Evolutionary conservation across 2,797 vertebrate genomes (phyloP).

Genomic region (Falco biarmicus): DNA sequence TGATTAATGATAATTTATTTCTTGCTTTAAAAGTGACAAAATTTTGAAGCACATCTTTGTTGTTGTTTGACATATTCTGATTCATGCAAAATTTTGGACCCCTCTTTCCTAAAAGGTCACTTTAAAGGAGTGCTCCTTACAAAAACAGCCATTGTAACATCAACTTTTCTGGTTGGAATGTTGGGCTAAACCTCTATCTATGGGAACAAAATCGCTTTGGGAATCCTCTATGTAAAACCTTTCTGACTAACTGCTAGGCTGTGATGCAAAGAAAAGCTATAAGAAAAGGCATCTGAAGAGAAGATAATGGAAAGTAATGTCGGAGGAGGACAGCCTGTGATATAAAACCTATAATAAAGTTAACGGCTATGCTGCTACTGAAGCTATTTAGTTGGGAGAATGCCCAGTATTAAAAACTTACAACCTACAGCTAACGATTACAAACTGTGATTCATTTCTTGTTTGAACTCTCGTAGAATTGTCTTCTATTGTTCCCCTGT

Average conservation of each 20-base stretch:
- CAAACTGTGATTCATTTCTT: conserved; percentile 16
- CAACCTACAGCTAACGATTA: background rate
- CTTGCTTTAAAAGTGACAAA: background rate
- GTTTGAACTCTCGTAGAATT: conserved; percentile 19
- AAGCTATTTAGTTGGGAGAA: background rate
- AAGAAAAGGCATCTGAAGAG: background rate
- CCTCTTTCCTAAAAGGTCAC: background rate
- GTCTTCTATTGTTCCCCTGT: background rate
- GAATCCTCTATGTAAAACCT: background rate
- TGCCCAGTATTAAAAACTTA: background rate
- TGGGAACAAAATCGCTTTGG: background rate
- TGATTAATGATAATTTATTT: background rate
- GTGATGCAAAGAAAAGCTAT: background rate
- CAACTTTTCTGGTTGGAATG: background rate
- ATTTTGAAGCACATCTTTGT: background rate
- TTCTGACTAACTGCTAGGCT: background rate
- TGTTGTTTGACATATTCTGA: background rate
- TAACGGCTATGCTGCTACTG: background rate
- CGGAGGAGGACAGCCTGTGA: conserved; percentile 15
- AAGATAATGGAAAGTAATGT: background rate
- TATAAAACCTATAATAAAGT: conserved; percentile 9
- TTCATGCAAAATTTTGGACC: background rate
- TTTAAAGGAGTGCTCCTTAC: background rate
- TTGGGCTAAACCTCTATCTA: background rate
- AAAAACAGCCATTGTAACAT: background rate